phyloP scores from a whole-genome alignment of 2,797 vertebrate species.

The Chromis chromis region DNA sequence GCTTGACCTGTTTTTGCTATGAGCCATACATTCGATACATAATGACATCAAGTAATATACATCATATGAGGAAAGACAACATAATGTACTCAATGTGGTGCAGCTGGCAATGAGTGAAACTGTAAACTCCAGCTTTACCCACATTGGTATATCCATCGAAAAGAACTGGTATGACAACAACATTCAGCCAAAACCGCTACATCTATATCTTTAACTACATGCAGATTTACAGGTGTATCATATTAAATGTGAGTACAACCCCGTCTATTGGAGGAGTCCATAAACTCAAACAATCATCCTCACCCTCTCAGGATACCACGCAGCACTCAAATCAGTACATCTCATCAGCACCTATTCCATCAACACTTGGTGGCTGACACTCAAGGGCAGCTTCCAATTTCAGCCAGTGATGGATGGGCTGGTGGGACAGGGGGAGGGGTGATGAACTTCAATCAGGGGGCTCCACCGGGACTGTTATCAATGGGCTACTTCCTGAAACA shows the following conservation, averaged over 20 bases:
- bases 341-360: slow-evolving; percentile 68
- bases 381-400: slow-evolving; percentile 67
- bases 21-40: too few relatives aligned
- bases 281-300: slow-evolving; percentile 32
- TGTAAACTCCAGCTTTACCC: not conserved
- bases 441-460: slow-evolving; percentile 60
- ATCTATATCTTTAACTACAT: not conserved
- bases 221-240: not conserved
- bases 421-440: slow-evolving; percentile 26
- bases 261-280: slow-evolving; percentile 1
- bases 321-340: slow-evolving; percentile 59
- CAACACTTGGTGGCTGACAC: slow-evolving; percentile 63
- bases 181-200: not conserved
- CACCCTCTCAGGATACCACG: slow-evolving; percentile 7
- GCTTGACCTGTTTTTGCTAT: not conserved
- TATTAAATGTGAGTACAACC: not conserved
- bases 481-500: slow-evolving; percentile 77
- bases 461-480: slow-evolving; percentile 68
- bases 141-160: not conserved
- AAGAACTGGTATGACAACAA: not conserved
- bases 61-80: not conserved
- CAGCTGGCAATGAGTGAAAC: not conserved
- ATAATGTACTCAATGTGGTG: not conserved
- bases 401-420: slow-evolving; percentile 68
- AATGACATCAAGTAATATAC: not conserved